phyloP scores from a whole-genome alignment of 2,113 vertebrate genomes.

The Numenius arquata region DNA sequence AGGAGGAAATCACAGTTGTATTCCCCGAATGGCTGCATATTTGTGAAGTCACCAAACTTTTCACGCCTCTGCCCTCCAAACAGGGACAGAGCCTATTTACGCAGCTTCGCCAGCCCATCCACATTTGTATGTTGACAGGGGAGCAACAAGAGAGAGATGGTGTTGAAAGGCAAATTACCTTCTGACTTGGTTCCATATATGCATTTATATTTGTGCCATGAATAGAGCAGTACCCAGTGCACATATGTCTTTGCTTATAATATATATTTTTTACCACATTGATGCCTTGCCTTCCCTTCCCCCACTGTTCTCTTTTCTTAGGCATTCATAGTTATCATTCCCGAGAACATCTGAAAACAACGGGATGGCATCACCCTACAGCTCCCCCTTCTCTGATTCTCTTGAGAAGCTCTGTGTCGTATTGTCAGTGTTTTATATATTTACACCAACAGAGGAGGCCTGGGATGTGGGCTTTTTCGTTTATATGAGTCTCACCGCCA shows the following conservation, averaged over 20 bases:
- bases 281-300: neutral
- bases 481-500: conserved; percentile 66
- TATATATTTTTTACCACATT: neutral
- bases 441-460: conserved; percentile 31
- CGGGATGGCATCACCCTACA: conserved; percentile 13
- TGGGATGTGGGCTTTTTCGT: conserved; percentile 39
- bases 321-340: neutral
- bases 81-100: neutral
- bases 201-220: neutral
- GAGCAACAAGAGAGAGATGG: neutral
- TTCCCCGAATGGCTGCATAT: neutral
- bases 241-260: neutral
- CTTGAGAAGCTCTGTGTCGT: neutral
- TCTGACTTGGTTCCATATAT: neutral
- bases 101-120: neutral
- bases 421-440: conserved; percentile 65
- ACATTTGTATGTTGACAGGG: neutral
- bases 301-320: neutral
- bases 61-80: neutral
- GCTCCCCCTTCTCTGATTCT: neutral
- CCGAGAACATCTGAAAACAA: neutral
- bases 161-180: conserved; percentile 28
- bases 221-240: neutral
- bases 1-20: conserved; percentile 35
- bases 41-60: conserved; percentile 14